Conservation (phyloP, 2,888 invertebrate genomes). For the Catocala sponsa region DNA sequence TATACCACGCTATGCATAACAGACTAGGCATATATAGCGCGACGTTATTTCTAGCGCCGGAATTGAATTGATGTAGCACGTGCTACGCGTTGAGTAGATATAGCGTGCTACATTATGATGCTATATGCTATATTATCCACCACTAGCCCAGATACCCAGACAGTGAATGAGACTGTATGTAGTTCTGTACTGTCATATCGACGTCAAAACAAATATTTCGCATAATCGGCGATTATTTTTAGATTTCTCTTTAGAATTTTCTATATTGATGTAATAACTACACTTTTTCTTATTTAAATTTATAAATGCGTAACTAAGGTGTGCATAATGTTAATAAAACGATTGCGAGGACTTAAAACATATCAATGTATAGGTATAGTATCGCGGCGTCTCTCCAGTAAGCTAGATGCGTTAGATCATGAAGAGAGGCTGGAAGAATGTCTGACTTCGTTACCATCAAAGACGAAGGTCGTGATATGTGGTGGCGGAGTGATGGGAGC, state of each 20-base stretch:
- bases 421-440: constrained; percentile 73
- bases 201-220: constrained; percentile 39
- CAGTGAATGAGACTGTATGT: too few relatives aligned
- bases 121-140: too few relatives aligned
- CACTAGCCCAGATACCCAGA: too few relatives aligned
- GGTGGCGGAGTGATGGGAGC: constrained; percentile 97
- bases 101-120: too few relatives aligned
- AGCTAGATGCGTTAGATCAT: constrained; percentile 68
- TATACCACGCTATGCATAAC: too few relatives aligned
- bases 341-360: constrained; percentile 46
- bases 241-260: constrained; percentile 28
- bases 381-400: constrained; percentile 59
- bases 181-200: background rate
- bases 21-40: too few relatives aligned
- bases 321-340: constrained; percentile 55
- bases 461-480: constrained; percentile 94
- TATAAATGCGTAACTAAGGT: constrained; percentile 11
- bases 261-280: constrained; percentile 25
- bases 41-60: too few relatives aligned
- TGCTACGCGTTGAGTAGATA: too few relatives aligned
- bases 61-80: too few relatives aligned
- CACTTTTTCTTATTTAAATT: constrained; percentile 12
- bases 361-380: constrained; percentile 43
- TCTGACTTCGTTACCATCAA: constrained; percentile 69
- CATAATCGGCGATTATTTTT: constrained; percentile 39